A percentile compares a stretch with the other conserved stretches of the same genome.
Conservation (phyloP, 2,113 vertebrate species). For the Dunckerocampus dactyliophorus region DNA sequence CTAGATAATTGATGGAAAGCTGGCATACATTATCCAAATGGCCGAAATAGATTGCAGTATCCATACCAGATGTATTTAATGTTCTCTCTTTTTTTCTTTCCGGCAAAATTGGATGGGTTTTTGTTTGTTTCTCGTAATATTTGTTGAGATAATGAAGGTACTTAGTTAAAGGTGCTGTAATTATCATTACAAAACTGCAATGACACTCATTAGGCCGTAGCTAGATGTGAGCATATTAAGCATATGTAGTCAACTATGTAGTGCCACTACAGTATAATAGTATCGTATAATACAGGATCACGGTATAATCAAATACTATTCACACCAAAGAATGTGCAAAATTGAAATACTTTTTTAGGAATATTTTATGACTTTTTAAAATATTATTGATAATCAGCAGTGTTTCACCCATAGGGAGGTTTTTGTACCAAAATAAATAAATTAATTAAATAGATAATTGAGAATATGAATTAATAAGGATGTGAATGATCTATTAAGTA, state of each 20-base stretch:
- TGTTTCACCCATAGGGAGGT: neutral
- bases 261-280: no score
- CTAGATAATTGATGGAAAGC: slow-evolving; percentile 3
- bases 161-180: neutral
- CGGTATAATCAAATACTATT: no score
- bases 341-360: neutral
- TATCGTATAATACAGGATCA: no score
- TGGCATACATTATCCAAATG: neutral
- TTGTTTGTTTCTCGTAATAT: neutral
- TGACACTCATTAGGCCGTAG: no score
- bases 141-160: neutral
- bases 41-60: neutral
- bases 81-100: neutral
- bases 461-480: no score
- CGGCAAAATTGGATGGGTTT: neutral
- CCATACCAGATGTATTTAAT: neutral
- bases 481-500: no score
- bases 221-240: no score
- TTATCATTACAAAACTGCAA: no score
- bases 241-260: no score
- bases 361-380: neutral
- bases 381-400: neutral
- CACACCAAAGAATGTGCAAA: no score
- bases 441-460: no score
- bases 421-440: neutral